Base-by-base conservation (phyloP, 2,888 invertebrate genomes). In the Neoscelio sp. region DNA sequence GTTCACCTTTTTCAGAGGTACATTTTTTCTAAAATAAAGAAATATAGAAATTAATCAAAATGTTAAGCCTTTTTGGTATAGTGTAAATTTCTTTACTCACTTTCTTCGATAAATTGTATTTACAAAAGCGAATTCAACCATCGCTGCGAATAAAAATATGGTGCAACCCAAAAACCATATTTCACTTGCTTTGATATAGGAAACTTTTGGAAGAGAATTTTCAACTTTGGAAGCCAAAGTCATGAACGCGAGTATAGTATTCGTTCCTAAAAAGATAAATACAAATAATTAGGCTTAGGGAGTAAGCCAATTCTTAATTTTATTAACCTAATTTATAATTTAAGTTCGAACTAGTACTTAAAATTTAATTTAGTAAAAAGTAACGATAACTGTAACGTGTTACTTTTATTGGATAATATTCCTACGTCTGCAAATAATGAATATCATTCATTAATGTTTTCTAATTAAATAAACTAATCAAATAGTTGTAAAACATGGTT, bases 81-180 rank as follows among this genome's bases (percentile, higher is more conserved):
- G n/a, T n/a, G n/a, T 38, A 1, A 40, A 44, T 33, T 35, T 6
- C 40, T 56, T 13, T 23, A 91, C 93, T 90, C 92, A 95, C 94
- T 94, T 96, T 88, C 96, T 92, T 68, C 96, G 93, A 94, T 96
- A 97, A 87, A 97, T 96, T 4, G 95, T 96, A 88, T 97, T 97
- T 40, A 97, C 97, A 86, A 97, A 97, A 2, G 97, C 96, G 86
- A 97, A 97, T 89, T 97, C 96, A 0, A 96, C 94, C 87, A 97
- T 93, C 7, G 96, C 96, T 12, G 95, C 94, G 90, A 97, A 96
- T 82, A 97, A 95, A 86, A 97, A 96, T 42, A 95, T 94, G 0
- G 95, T 95, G 86, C 96, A 96, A 2, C 95, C 96, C 62, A 97
- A 91, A 89, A 97, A 97, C 96, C 97, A 97, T 77, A 97, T 95